Base-by-base conservation (phyloP, 1,140 invertebrate species). In the Atta texana region DNA sequence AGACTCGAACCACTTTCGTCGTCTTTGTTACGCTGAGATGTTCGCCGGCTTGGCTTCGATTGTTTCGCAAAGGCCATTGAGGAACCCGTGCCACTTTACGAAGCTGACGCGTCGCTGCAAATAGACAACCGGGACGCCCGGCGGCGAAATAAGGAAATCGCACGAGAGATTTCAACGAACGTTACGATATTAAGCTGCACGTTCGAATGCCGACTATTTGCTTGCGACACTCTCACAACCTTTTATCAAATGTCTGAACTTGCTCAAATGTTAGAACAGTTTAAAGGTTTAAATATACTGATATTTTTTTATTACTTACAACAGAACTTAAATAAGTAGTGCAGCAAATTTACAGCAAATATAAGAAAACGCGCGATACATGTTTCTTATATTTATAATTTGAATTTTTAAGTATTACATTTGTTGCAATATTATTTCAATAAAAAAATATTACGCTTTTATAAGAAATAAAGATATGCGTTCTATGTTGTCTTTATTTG, bases 101-200 rank as follows among this genome's bases (percentile, higher is more conserved):
- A n/a, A 28, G 39, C 49, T 69, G 64, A 88, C 39, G 55, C 87
- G 57, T 55, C 44, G 72, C 66, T 66, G 76, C 63, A 69, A 86
- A 82, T 59, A 68, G 77, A 81, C 51, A 51, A 81, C 28, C 53
- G 10, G 72, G 24, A 44, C 53, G 51, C 64, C 69, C 71, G 71
- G 12, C 77, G 55, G 31, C 63, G 71, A 61, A 34, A 78, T 75
- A 88, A 88, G 77, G 87, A 84, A 88, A 88, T 89, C 76, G 68
- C 68, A 34, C 53, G 59, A 71, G 87, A 74, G 88, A 89, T 89
- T 89, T 89, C 74, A 88, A 88, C 68, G 88, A 88, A 89, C 28
- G 87, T 69, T 49, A 59, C 74, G 85, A 81, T 69, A 86, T 80
- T 81, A 69, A 81, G 75, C 74, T 44, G 76, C 76, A 49, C 49